Evolutionary conservation across 2,888 invertebrate species (phyloP).

Genomic region (Hydropsyche betteni): DNA sequence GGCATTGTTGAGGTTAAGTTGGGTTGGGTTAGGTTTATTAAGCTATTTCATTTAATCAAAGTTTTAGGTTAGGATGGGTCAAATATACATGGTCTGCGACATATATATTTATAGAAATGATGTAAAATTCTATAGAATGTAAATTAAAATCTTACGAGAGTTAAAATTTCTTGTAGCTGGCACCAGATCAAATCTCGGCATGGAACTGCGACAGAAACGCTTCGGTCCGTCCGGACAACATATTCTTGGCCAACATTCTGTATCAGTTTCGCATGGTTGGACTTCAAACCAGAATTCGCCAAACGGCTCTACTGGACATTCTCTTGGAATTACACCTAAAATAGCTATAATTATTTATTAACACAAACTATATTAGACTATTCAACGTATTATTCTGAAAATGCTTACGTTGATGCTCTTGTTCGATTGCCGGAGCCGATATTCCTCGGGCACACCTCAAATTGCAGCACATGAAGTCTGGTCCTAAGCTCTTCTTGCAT

Average conservation of each 20-base stretch:
- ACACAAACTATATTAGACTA: neutral
- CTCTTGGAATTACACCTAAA: constrained; percentile 74
- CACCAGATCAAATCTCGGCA: constrained; percentile 72
- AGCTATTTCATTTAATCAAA: neutral
- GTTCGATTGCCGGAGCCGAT: constrained; percentile 65
- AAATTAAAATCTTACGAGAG: constrained; percentile 64
- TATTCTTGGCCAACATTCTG: constrained; percentile 78
- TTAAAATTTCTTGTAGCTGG: constrained; percentile 72
- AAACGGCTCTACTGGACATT: constrained; percentile 73
- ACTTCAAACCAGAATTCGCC: constrained; percentile 77
- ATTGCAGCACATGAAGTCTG: constrained; percentile 64
- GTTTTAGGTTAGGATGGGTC: neutral
- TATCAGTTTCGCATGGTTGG: constrained; percentile 72
- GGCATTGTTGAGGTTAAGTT: too few relatives aligned
- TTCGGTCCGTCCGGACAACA: constrained; percentile 77
- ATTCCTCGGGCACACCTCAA: constrained; percentile 70
- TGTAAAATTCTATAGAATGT: neutral
- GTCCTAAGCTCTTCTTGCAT: constrained; percentile 61
- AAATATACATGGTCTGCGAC: neutral
- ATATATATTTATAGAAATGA: neutral
- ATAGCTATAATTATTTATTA: constrained; percentile 63
- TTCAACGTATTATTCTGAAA: constrained; percentile 60
- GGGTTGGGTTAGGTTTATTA: too few relatives aligned
- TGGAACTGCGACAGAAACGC: constrained; percentile 77
- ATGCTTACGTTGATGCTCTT: constrained; percentile 57